These are phyloP conservation scores for Psettodes erumei DNA, from an alignment of 2,113 vertebrate genomes.

Conservation along the genomic window DNA sequence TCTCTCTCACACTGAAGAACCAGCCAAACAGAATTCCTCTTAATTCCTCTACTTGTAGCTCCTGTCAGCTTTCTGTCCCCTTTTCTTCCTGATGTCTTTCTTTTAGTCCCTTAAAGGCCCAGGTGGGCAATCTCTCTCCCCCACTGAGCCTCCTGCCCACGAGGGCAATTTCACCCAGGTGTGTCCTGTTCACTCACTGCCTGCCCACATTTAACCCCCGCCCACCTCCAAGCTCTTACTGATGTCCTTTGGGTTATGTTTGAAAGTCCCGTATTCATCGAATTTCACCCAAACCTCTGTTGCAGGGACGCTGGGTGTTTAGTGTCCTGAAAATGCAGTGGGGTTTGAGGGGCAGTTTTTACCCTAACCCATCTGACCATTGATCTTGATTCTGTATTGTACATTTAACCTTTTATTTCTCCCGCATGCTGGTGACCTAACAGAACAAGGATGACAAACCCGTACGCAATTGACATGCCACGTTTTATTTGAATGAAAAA, in stretches of 20 bases:
- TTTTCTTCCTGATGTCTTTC: conserved; percentile 56
- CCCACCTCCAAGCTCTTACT: not conserved
- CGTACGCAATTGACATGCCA: not conserved
- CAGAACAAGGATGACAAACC: not conserved
- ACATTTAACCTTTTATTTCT: conserved; percentile 21
- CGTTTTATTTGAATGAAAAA: not conserved
- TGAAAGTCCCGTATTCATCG: not conserved
- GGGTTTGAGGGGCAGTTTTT: not conserved
- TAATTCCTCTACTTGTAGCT: conserved; percentile 2
- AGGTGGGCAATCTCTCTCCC: conserved; percentile 87
- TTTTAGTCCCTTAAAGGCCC: conserved; percentile 92
- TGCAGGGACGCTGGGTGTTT: not conserved
- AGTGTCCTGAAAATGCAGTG: not conserved
- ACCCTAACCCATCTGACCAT: not conserved
- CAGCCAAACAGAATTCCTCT: not conserved
- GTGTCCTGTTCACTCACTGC: conserved; percentile 80
- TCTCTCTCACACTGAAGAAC: too few relatives aligned
- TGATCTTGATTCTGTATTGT: not conserved
- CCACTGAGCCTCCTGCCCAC: conserved; percentile 86
- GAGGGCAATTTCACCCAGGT: conserved; percentile 92
- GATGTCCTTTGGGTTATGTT: not conserved
- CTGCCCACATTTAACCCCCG: conserved; percentile 57
- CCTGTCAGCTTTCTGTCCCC: conserved; percentile 32
- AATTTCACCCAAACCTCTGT: not conserved
- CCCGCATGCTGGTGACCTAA: not conserved